A percentile compares a stretch with the other conserved stretches of the same genome.
phyloP scores from a whole-genome alignment of 2,797 vertebrate species.

The Yasuhikotakia modesta region DNA sequence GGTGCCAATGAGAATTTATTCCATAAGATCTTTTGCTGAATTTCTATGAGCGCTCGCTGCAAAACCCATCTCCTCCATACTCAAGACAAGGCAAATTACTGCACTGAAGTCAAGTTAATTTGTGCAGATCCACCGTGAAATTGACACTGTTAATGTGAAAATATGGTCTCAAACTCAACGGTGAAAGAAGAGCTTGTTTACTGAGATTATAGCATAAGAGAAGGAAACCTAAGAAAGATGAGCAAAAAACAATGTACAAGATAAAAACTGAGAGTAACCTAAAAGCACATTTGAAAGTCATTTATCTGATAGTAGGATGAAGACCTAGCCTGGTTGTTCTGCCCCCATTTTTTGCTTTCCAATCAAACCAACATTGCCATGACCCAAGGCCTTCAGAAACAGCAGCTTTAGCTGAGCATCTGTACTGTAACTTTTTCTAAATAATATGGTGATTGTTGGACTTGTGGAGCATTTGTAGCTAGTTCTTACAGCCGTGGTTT shows the following conservation, averaged over 20 bases:
- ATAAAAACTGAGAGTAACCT: not conserved
- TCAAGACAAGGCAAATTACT: constrained; percentile 57
- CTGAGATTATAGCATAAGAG: constrained; percentile 7
- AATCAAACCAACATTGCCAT: not conserved
- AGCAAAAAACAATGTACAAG: constrained; percentile 10
- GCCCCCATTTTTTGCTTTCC: not conserved
- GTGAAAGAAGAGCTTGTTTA: constrained; percentile 18
- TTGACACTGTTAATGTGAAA: constrained; percentile 60
- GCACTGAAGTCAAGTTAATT: constrained; percentile 66
- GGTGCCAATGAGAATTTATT: not conserved
- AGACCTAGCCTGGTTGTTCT: not conserved
- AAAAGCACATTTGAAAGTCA: constrained; percentile 5
- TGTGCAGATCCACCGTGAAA: constrained; percentile 66
- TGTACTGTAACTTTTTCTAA: no score
- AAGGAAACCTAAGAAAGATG: not conserved
- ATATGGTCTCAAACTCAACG: constrained; percentile 26
- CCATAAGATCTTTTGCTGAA: constrained; percentile 1
- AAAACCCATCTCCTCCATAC: constrained; percentile 35
- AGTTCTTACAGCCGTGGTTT: no score
- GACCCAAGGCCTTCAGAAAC: constrained; percentile 1
- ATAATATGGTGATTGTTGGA: no score
- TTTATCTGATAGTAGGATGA: not conserved
- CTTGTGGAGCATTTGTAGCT: no score
- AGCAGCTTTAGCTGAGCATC: not conserved
- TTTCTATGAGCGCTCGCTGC: not conserved